Evolutionary conservation across 1,140 invertebrate genomes (phyloP).

Genomic region (Drosophila equinoxialis): DNA sequence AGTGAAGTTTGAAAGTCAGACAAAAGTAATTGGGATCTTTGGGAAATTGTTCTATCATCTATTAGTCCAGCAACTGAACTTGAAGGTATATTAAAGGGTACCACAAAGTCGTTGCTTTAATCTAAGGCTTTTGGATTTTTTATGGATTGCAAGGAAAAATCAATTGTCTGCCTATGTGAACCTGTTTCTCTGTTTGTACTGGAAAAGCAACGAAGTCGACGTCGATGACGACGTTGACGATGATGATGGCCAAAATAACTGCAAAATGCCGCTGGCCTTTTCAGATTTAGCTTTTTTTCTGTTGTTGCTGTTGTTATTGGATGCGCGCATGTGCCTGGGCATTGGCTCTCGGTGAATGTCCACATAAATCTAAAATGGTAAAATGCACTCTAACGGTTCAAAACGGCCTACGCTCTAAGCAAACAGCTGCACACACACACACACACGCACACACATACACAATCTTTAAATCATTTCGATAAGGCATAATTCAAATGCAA

Average conservation of each 20-base stretch:
- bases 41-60: no score
- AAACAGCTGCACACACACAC: conserved; percentile 32
- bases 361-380: conserved; percentile 31
- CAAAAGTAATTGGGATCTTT: no score
- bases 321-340: conserved; percentile 56
- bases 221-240: not conserved
- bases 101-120: not conserved
- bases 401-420: conserved; percentile 17
- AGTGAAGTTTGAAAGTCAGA: no score
- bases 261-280: conserved; percentile 63
- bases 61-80: no score
- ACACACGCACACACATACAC: not conserved
- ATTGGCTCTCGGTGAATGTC: conserved; percentile 63
- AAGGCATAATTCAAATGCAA: conserved; percentile 62
- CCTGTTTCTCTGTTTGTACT: conserved; percentile 55
- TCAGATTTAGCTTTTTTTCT: conserved; percentile 15
- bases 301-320: conserved; percentile 33
- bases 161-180: conserved; percentile 74
- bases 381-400: conserved; percentile 34
- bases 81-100: not conserved
- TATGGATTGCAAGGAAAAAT: conserved; percentile 66
- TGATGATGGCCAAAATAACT: conserved; percentile 49
- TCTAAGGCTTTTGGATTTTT: not conserved
- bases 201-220: conserved; percentile 33
- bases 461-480: conserved; percentile 41